Conservation (phyloP, 2,888 invertebrate genomes). For the Athalia circularis region DNA sequence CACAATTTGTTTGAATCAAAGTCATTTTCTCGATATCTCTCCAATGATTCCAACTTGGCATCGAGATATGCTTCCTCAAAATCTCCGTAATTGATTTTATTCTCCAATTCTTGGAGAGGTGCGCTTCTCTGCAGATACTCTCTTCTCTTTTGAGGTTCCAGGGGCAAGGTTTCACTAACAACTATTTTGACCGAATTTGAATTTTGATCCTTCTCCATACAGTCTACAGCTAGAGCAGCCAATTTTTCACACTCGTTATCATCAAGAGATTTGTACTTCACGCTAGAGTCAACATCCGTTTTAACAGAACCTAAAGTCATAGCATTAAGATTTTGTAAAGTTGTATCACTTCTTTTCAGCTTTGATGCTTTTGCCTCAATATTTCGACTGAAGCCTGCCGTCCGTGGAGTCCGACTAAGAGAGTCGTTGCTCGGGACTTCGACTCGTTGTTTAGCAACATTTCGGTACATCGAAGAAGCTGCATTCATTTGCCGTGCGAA, state of each 20-base stretch:
- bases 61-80: conserved; percentile 54
- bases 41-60: conserved; percentile 34
- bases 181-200: conserved; percentile 66
- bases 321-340: conserved; percentile 63
- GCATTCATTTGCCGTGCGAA: conserved; percentile 1
- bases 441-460: conserved; percentile 15
- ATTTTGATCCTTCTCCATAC: conserved; percentile 45
- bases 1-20: conserved; percentile 52
- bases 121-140: conserved; percentile 50
- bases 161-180: conserved; percentile 60
- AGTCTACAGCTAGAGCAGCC: neutral
- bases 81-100: conserved; percentile 55
- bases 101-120: conserved; percentile 50
- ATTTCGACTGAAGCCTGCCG: neutral
- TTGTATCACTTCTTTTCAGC: conserved; percentile 63
- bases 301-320: conserved; percentile 53
- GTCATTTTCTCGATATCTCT: conserved; percentile 46
- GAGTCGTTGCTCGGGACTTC: conserved; percentile 21
- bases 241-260: conserved; percentile 53
- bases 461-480: conserved; percentile 16
- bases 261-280: conserved; percentile 52
- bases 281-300: conserved; percentile 49
- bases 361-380: conserved; percentile 50
- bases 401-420: neutral
- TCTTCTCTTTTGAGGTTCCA: conserved; percentile 45